Evolutionary conservation across 2,113 vertebrate species (phyloP).

Genomic region (Chaenocephalus aceratus): DNA sequence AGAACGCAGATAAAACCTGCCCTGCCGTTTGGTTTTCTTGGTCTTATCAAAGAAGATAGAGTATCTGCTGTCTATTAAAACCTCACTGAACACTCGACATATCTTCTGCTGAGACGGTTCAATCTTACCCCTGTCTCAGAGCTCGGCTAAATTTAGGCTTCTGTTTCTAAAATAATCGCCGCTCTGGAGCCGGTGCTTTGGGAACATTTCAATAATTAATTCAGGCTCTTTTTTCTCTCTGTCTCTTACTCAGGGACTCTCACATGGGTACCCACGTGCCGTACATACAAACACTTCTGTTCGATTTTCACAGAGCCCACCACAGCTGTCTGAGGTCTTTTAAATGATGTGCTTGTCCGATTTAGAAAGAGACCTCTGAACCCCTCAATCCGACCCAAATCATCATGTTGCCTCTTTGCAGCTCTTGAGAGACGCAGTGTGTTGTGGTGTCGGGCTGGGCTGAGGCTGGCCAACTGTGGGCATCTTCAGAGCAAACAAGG

Average conservation of each 20-base stretch:
- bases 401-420: slow-evolving; percentile 12
- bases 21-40: neutral
- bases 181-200: slow-evolving; percentile 30
- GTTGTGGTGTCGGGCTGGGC: slow-evolving; percentile 32
- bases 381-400: slow-evolving; percentile 25
- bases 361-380: slow-evolving; percentile 46
- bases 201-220: slow-evolving; percentile 72
- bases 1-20: neutral
- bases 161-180: slow-evolving; percentile 60
- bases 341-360: slow-evolving; percentile 43
- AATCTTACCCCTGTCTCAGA: slow-evolving; percentile 32
- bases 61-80: slow-evolving; percentile 38
- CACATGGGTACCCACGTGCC: slow-evolving; percentile 40
- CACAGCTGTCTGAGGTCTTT: slow-evolving; percentile 44
- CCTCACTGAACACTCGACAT: slow-evolving; percentile 23
- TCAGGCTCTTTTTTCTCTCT: slow-evolving; percentile 36
- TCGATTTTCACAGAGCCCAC: slow-evolving; percentile 33
- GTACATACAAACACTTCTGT: slow-evolving; percentile 4
- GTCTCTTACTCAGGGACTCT: slow-evolving; percentile 19
- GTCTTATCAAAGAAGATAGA: slow-evolving; percentile 52
- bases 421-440: slow-evolving; percentile 7
- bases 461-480: neutral
- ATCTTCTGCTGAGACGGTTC: slow-evolving; percentile 39
- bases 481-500: slow-evolving; percentile 21
- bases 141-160: slow-evolving; percentile 58